phyloP scores from a whole-genome alignment of 2,797 vertebrate genomes.

The Rhinoraja longicauda region DNA sequence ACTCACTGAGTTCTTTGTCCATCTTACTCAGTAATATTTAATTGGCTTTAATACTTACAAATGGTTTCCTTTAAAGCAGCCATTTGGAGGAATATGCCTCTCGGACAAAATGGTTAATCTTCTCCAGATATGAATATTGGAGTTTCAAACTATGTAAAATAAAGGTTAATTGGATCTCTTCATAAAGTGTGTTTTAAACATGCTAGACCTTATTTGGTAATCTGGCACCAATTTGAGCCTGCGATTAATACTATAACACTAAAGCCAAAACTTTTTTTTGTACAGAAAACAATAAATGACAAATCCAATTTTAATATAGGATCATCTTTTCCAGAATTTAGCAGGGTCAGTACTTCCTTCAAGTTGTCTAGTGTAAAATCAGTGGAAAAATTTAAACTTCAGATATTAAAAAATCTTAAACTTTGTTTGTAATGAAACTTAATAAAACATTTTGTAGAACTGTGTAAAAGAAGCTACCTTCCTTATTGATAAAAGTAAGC shows the following conservation, averaged over 20 bases:
- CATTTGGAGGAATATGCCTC: neutral
- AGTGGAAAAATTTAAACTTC: constrained; percentile 17
- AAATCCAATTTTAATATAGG: constrained; percentile 33
- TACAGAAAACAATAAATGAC: constrained; percentile 27
- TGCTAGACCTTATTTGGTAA: constrained; percentile 29
- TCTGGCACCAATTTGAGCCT: constrained; percentile 28
- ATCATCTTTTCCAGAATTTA: constrained; percentile 29
- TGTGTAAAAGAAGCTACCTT: neutral
- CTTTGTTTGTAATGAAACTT: constrained; percentile 10
- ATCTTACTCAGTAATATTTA: neutral
- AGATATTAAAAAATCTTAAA: neutral
- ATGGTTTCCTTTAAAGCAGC: neutral
- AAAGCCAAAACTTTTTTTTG: neutral
- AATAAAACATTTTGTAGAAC: neutral
- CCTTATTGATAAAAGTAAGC: constrained; percentile 14
- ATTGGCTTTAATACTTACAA: neutral
- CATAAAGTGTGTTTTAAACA: constrained; percentile 35
- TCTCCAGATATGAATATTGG: neutral
- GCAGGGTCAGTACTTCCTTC: constrained; percentile 37
- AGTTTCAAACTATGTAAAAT: neutral
- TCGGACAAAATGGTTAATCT: constrained; percentile 13
- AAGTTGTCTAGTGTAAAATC: constrained; percentile 14
- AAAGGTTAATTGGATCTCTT: constrained; percentile 3
- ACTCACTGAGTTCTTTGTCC: neutral
- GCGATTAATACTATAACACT: constrained; percentile 11